A percentile compares a stretch with the other conserved stretches of the same genome.
Conservation (phyloP, 2,797 vertebrate species). For the Hypotaenidia philippensis region DNA sequence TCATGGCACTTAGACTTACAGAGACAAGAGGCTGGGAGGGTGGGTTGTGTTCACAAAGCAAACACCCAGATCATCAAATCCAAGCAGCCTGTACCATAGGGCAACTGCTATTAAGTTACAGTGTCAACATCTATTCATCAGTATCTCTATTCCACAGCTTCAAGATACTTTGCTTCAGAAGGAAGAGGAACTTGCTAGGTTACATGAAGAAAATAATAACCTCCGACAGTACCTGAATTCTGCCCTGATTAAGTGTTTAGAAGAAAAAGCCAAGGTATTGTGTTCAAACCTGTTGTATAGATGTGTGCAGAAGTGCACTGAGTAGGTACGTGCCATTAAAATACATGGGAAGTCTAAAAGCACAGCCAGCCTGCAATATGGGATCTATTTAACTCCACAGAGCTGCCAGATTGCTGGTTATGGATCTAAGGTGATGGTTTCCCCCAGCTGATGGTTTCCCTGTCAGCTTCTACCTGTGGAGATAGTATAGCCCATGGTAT, state of each 20-base stretch:
- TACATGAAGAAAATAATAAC: conserved; percentile 93
- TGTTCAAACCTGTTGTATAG: conserved; percentile 14
- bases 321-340: not conserved
- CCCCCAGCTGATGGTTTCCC: not conserved
- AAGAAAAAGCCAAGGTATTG: conserved; percentile 90
- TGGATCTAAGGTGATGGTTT: not conserved
- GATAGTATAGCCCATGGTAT: not conserved
- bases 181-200: conserved; percentile 91
- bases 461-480: not conserved
- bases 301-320: not conserved
- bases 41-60: conserved; percentile 64
- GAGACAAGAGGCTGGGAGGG: conserved; percentile 34
- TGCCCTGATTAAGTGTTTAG: conserved; percentile 88
- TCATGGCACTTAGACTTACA: conserved; percentile 37
- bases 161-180: conserved; percentile 93
- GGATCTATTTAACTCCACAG: not conserved
- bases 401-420: not conserved
- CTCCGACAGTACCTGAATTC: conserved; percentile 92
- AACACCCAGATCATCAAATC: conserved; percentile 60
- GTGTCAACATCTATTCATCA: conserved; percentile 76
- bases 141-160: conserved; percentile 83
- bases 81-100: conserved; percentile 48
- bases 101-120: conserved; percentile 72
- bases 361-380: not conserved
- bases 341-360: not conserved